Conservation (phyloP, 2,113 vertebrate genomes). For the Notarius lentiginosus region DNA sequence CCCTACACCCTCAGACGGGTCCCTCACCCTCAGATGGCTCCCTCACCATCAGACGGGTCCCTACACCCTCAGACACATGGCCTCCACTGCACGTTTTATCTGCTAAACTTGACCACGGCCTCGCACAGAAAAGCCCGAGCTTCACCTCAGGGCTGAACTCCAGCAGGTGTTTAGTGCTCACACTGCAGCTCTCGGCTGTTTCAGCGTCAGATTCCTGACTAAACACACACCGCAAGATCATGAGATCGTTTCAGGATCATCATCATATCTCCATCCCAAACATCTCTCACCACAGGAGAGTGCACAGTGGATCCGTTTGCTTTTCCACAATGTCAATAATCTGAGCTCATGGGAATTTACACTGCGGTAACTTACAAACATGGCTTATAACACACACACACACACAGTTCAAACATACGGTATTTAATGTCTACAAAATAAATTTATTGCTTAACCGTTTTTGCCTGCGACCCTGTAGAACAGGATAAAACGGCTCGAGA, state of each 20-base stretch:
- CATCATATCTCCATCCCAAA: not conserved
- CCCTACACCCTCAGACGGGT: too few relatives aligned
- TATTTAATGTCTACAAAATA: too few relatives aligned
- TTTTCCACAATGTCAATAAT: not conserved
- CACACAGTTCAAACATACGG: too few relatives aligned
- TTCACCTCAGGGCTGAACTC: not conserved
- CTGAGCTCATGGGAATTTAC: not conserved
- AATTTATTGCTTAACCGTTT: too few relatives aligned
- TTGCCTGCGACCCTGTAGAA: too few relatives aligned
- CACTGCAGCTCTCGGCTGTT: not conserved
- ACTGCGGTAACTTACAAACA: not conserved
- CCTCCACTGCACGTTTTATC: too few relatives aligned
- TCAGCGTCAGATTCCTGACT: not conserved
- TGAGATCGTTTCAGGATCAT: not conserved
- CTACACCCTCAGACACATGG: too few relatives aligned
- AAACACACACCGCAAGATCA: not conserved
- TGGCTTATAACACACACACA: too few relatives aligned
- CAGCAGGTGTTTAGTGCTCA: not conserved
- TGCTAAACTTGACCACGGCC: not conserved
- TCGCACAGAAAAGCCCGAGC: not conserved
- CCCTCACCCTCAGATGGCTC: too few relatives aligned
- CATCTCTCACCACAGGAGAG: not conserved
- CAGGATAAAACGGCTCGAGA: too few relatives aligned
- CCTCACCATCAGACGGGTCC: too few relatives aligned
- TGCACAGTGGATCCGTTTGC: not conserved